Base-by-base conservation (phyloP, 2,888 invertebrate species). In the Dynastes grantii region DNA sequence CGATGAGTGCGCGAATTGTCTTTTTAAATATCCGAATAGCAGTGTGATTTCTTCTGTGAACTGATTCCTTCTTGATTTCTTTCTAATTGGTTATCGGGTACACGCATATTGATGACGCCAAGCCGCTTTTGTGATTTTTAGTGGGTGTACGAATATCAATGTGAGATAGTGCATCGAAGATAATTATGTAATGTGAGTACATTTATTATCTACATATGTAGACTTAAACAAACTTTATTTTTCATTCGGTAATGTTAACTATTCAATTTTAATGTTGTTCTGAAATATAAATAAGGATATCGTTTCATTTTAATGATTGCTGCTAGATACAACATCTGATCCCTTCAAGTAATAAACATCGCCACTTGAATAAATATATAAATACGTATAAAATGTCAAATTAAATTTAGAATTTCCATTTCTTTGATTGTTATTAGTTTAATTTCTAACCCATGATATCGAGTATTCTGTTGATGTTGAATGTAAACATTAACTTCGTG, bases 171-270 rank as follows among this genome's bases (percentile, higher is more conserved):
- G 61, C 63, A 9, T 49, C 51, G 73, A 71, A 71, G 71, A 78
- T 64, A 78, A 78, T 73, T 78, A 78, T 78, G 78, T 78, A 78
- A 78, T 73, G 78, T 78, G 71, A 78, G 78, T 78, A 78, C 45
- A 45, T 78, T 51, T 68, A 40, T 68, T 22, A 51, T 68, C 13
- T 29, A 45, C n/a, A 37, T 22, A 13, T 68, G 68, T n/a, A 37
- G 16, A 63, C 63, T 63, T 63, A 29, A 13, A 63, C 2, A 6
- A 6, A 37, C 32, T 16, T 16, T 55, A 6, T n/a, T 55, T n/a
- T n/a, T 2, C 2, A n/a, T 55, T 55, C n/a, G 2, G 45, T 45
- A 45, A 45, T 8, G 11, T 11, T 45, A 45, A 11, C 11, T 45
- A 45, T 45, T 45, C 45, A 45, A 45, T 11, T 45, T 45, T 37